Evolutionary conservation across 2,888 invertebrate genomes (phyloP).

Genomic region (Campoplex capitator): DNA sequence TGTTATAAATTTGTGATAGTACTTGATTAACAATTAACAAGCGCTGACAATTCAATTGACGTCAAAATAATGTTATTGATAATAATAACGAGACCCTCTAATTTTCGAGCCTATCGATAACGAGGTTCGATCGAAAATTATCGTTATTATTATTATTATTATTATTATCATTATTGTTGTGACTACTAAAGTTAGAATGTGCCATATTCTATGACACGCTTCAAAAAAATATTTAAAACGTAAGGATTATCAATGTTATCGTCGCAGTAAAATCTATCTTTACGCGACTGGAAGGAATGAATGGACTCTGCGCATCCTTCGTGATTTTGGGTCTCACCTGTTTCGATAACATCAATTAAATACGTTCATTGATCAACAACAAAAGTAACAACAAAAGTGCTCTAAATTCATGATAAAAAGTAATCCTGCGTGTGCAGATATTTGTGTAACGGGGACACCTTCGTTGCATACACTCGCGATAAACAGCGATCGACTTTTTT

Average conservation of each 20-base stretch:
- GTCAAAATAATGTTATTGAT: conserved; percentile 3
- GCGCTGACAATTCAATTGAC: conserved; percentile 16
- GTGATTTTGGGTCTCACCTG: neutral
- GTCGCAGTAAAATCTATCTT: neutral
- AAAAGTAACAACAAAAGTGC: neutral
- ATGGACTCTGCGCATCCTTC: neutral
- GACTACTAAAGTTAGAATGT: neutral
- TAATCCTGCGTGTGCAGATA: neutral
- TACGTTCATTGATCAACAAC: neutral
- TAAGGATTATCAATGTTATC: neutral
- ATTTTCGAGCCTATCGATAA: neutral
- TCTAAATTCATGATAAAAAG: neutral
- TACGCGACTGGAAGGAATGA: neutral
- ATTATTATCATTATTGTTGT: neutral
- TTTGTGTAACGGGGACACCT: neutral
- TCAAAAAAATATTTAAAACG: neutral
- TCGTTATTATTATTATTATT: conserved; percentile 9
- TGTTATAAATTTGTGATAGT: conserved; percentile 6
- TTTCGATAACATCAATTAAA: neutral
- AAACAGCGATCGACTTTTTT: neutral
- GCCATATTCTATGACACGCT: neutral
- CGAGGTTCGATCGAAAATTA: neutral
- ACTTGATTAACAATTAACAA: neutral
- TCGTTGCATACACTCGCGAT: neutral
- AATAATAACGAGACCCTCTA: neutral